Conservation (phyloP, 2,113 vertebrate genomes). For the Cygnus buccinator region DNA sequence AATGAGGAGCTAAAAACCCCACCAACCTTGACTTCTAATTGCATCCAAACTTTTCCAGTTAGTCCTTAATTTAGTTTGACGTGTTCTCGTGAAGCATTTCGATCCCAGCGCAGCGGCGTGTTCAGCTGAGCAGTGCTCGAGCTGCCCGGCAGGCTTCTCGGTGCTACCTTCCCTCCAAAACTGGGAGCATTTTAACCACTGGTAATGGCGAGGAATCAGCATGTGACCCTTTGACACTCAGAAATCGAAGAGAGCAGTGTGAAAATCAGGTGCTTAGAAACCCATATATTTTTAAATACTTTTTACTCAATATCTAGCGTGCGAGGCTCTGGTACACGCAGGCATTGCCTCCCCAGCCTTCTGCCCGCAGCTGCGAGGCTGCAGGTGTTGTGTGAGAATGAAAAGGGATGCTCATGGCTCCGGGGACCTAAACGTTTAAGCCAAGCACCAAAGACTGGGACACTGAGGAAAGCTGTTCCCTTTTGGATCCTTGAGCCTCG, state of each 20-base stretch:
- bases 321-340: not conserved
- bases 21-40: not conserved
- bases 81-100: not conserved
- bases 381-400: not conserved
- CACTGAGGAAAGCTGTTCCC: not conserved
- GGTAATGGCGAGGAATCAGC: not conserved
- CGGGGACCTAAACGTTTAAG: not conserved
- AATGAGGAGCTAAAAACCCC: not conserved
- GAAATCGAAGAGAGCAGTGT: slow-evolving; percentile 8
- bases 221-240: not conserved
- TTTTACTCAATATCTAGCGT: not conserved
- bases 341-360: not conserved
- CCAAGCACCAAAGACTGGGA: not conserved
- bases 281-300: not conserved
- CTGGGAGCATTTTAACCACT: not conserved
- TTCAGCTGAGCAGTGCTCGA: not conserved
- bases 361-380: not conserved
- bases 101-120: rapidly evolving
- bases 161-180: not conserved
- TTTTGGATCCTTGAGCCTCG: not conserved
- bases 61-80: not conserved
- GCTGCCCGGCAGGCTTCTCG: not conserved
- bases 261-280: not conserved
- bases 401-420: not conserved
- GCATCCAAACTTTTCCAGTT: not conserved